Evolutionary conservation across 1,140 invertebrate species (phyloP).

Genomic region (Globodera ellingtonae): DNA sequence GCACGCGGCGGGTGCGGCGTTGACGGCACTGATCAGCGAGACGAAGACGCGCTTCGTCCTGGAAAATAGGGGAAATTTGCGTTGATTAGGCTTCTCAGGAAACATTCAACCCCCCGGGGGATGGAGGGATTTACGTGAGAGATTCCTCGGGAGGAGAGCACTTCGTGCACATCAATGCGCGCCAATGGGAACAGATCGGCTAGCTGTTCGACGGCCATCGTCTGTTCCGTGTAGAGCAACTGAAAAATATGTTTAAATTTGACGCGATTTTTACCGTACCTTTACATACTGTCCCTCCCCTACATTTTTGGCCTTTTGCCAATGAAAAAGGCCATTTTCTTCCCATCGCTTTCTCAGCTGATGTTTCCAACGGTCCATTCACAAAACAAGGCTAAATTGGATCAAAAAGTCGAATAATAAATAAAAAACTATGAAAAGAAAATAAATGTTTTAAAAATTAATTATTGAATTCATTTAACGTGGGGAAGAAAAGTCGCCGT

Average conservation of each 20-base stretch:
- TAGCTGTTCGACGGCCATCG: constrained; percentile 42
- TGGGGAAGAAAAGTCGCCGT: no score
- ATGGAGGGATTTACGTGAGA: constrained; percentile 32
- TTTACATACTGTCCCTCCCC: neutral
- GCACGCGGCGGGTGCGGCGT: constrained; percentile 16
- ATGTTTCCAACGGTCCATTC: neutral
- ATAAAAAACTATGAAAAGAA: neutral
- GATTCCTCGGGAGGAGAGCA: constrained; percentile 37
- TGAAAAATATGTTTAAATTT: neutral
- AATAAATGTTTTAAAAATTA: neutral
- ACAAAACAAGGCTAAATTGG: neutral
- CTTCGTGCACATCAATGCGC: constrained; percentile 34
- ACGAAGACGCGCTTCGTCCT: constrained; percentile 34
- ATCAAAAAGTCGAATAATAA: neutral
- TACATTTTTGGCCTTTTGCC: neutral
- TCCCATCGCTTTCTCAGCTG: neutral
- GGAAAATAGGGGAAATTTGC: neutral
- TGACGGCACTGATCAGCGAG: constrained; percentile 30
- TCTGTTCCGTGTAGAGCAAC: constrained; percentile 38
- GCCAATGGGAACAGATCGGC: constrained; percentile 49
- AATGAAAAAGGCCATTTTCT: neutral
- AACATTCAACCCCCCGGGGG: no score
- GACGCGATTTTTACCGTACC: neutral
- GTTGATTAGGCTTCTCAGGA: no score
- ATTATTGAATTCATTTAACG: no score